These are phyloP conservation scores for Chelonus formosanus DNA, from an alignment of 2,888 invertebrate genomes.

Conservation along the genomic window DNA sequence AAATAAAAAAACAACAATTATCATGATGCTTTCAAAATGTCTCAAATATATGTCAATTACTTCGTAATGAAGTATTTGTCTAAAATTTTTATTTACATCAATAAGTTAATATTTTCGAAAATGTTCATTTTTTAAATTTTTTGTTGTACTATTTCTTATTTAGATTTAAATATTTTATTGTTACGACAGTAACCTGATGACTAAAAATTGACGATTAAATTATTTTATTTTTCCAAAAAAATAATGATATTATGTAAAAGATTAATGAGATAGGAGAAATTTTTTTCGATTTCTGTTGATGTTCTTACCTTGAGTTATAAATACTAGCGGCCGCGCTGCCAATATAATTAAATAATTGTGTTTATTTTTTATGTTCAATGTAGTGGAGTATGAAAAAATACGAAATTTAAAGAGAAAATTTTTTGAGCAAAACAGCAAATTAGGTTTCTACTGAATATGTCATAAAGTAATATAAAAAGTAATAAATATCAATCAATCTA, in stretches of 20 bases:
- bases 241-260: conserved; percentile 35
- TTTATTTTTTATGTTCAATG: conserved; percentile 62
- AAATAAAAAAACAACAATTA: no score
- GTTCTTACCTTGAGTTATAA: conserved; percentile 66
- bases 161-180: no score
- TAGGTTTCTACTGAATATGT: conserved; percentile 41
- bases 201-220: conserved; percentile 1
- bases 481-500: conserved; percentile 16
- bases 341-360: conserved; percentile 66
- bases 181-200: no score
- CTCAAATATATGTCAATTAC: no score
- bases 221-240: conserved; percentile 30
- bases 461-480: conserved; percentile 41
- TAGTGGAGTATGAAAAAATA: conserved; percentile 46
- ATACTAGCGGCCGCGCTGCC: conserved; percentile 66
- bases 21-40: no score
- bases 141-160: no score
- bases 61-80: no score
- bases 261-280: conserved; percentile 39
- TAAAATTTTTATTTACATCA: no score
- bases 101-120: no score
- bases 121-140: no score
- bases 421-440: conserved; percentile 6
- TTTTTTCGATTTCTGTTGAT: conserved; percentile 63
- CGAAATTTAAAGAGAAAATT: conserved; percentile 22